Conservation (phyloP, 2,888 invertebrate genomes). For the Autographa gamma region DNA sequence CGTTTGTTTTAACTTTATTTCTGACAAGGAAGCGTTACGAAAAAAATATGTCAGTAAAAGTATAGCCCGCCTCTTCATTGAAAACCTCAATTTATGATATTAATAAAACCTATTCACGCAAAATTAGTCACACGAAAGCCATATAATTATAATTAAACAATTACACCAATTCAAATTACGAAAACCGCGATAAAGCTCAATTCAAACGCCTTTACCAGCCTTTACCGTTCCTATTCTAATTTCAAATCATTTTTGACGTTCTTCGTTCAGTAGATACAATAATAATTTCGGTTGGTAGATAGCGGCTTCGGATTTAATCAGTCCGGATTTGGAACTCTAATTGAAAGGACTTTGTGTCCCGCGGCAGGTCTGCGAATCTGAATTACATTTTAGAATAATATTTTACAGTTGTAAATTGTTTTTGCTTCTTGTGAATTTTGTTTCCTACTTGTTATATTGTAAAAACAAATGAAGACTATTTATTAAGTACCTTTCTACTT, state of each 20-base stretch:
- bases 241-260: constrained; percentile 60
- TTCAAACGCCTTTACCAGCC: constrained; percentile 29
- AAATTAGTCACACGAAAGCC: neutral
- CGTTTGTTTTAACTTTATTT: too few relatives aligned
- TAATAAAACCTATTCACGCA: too few relatives aligned
- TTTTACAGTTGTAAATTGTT: constrained; percentile 32
- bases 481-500: too few relatives aligned
- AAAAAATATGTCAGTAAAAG: too few relatives aligned
- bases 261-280: constrained; percentile 44
- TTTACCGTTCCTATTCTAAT: constrained; percentile 43
- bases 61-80: too few relatives aligned
- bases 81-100: too few relatives aligned
- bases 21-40: too few relatives aligned
- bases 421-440: neutral
- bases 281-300: constrained; percentile 54
- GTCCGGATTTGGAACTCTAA: constrained; percentile 64
- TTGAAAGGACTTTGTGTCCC: constrained; percentile 62
- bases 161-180: constrained; percentile 26
- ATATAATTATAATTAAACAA: constrained; percentile 31
- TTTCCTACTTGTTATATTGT: neutral
- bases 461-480: neutral
- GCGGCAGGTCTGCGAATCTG: constrained; percentile 53
- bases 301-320: constrained; percentile 62
- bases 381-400: constrained; percentile 52
- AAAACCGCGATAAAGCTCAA: constrained; percentile 22